Evolutionary conservation across 2,888 invertebrate species (phyloP), one percentile per base, ranked within the genome.

Genomic region (Drosophila birchii): DNA sequence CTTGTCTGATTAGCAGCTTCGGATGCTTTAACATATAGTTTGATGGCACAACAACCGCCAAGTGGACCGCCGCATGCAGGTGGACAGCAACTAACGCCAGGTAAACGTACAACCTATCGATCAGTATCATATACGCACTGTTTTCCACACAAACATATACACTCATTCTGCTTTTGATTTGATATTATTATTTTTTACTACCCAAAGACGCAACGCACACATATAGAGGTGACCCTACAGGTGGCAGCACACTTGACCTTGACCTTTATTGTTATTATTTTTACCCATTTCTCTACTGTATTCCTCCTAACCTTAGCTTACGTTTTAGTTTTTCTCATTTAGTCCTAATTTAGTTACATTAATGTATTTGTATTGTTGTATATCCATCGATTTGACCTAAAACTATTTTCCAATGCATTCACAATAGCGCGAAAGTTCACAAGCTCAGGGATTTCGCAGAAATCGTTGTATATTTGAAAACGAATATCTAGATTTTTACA

Each of bases 11-110:
- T 80, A 92, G 92, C 90, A 87, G 86, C 90, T 87, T 86, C 90
- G 89, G 92, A 92, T 91, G 91, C 90, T 70, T 89, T 91, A 88
- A 91, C 91, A 79, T 90, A 90, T 86, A 91, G 89, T 90, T 90
- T 92, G 90, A 92, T 92, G 92, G 91, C 92, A 82, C 92, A 92
- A 70, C 92, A 92, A 91, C 82, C 90, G 79, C 85, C 91, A 71
- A 89, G 84, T 79, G 92, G 91, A 86, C 88, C 90, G 81, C 86
- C 90, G 74, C 85, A 86, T 76, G 84, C 88, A 79, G 89, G 89
- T 88, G 91, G 89, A 80, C 87, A 84, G 69, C 90, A 90, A 83
- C 44, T 89, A 75, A 89, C 83, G 75, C 76, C 91, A 91, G 90
- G 91, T 91, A 90, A 90, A 78, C 67, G 62, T 56, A 41, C 56